Base-by-base conservation (phyloP, 2,888 invertebrate species). In the Endotricha flammealis region DNA sequence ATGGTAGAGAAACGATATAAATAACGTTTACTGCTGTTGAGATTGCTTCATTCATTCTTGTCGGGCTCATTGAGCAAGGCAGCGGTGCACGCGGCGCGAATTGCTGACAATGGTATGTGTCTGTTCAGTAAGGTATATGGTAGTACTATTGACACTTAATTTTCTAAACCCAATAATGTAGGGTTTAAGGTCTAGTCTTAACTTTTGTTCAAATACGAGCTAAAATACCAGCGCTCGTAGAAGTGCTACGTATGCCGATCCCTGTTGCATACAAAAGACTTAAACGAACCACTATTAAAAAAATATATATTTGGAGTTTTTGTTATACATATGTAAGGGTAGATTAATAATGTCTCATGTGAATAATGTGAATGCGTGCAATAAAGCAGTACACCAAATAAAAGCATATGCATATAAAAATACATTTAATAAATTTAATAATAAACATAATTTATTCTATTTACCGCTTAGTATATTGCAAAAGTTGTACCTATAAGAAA, bases 41-140 rank as follows among this genome's bases (percentile, higher is more conserved):
- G 78, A 82, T 82, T 78, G 67, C 76, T 81, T 77, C 81, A 83
- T 83, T 83, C 79, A 82, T 80, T 78, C 70, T 72, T 62, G 74
- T 69, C 59, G 50, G 58, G 57, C 44, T 60, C 68, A 77, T 82
- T 80, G 75, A 77, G 72, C 60, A 72, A 70, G 66, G 61, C 49
- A 51, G 60, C 57, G 48, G 57, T 48, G 54, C 57, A 58, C 60
- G 57, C 55, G 41, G 48, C 56, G 66, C 68, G 66, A 70, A 72
- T 72, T 64, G 69, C 64, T 57, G 66, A 72, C 69, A 73, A 74
- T 67, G 55, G 59, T 57, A 55, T 68, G 61, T 64, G 68, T 52
- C 59, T 46, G 46, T 54, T n/a, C 60, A 66, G 74, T 74, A 69
- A 67, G 67, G 63, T 58, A 61, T 56, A 46, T 46, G 56, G 55